A percentile compares a stretch with the other conserved stretches of the same genome.
These are phyloP conservation scores for Oryzias curvinotus DNA, from an alignment of 2,113 vertebrate species.

Conservation along the genomic window DNA sequence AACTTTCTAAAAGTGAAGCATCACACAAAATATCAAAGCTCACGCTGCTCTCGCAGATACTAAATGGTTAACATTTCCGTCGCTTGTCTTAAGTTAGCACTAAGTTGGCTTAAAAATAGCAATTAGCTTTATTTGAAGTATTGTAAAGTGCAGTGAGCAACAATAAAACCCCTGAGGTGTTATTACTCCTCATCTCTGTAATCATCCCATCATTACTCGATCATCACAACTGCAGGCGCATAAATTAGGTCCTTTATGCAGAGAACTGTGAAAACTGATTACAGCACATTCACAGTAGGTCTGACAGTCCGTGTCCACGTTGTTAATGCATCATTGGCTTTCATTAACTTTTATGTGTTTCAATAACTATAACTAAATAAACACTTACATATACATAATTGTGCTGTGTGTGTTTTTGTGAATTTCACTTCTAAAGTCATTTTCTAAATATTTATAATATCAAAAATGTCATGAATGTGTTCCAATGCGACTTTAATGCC, in stretches of 20 bases:
- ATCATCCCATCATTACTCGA: neutral
- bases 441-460: too few species aligned
- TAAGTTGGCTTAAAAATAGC: neutral
- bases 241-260: constrained; percentile 31
- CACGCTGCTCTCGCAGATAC: too few species aligned
- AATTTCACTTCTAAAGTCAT: too few species aligned
- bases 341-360: neutral
- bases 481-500: too few species aligned
- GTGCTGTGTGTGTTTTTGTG: too few species aligned
- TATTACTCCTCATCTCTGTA: constrained; percentile 16
- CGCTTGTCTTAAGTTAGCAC: neutral
- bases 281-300: constrained; percentile 4
- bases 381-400: too few species aligned
- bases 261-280: constrained; percentile 20
- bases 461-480: too few species aligned
- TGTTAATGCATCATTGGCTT: neutral
- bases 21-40: too few species aligned
- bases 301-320: constrained; percentile 4
- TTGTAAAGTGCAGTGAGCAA: constrained; percentile 10
- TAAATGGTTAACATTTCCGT: too few species aligned
- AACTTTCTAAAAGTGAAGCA: too few species aligned
- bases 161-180: neutral
- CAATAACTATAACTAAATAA: neutral
- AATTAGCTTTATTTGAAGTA: constrained; percentile 5
- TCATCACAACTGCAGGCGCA: constrained; percentile 13